Base-by-base conservation (phyloP, 2,797 vertebrate species). In the Heliangelus exortis region DNA sequence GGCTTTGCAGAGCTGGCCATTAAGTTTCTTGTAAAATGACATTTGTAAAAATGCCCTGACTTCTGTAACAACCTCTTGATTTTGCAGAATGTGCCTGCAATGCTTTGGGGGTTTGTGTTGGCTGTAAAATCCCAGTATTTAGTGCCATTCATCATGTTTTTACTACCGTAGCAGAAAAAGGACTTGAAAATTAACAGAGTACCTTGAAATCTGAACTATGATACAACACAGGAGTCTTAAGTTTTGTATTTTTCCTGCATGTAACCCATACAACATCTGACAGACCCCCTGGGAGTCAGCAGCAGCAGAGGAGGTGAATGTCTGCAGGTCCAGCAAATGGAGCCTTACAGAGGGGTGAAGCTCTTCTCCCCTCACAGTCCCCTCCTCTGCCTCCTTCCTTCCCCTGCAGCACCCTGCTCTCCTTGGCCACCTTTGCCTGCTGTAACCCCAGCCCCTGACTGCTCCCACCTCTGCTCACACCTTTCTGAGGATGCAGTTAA, bases 121-220 rank as follows among this genome's bases (percentile, higher is more conserved):
- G 34, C 62, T 84, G 33, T 69, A 69, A 87, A 81, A 79, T 45
- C 31, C 18, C 59, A 59, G 14, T 59, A 62, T 86, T 91, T 73
- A 81, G 69, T 73, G 63, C 25, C 63, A 50, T 76, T 79, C 0
- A 0, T 41, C 48, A 63, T 12, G 23, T 25, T 87, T 79, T 66
- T 50, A 78, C 31, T 57, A 22, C 53, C 63, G 22, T 80, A 43
- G 25, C 43, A 82, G n/a, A 63, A 93, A 76, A 88, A 54, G 15
- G 21, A 53, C 36, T 74, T 54, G 59, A 79, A 87, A 95, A 63
- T 8, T 12, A 73, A 59, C 23, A 81, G 57, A 88, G 87, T 86
- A 53, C 43, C 48, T 69, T 71, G 53, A 73, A 75, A 82, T 33
- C 39, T 73, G 73, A 86, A 90, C 4, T n/a, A 55, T 0, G 0